Evolutionary conservation across 2,888 invertebrate genomes (phyloP), one percentile per base, ranked within the genome.

Genomic region (Exocentrus adspersus): DNA sequence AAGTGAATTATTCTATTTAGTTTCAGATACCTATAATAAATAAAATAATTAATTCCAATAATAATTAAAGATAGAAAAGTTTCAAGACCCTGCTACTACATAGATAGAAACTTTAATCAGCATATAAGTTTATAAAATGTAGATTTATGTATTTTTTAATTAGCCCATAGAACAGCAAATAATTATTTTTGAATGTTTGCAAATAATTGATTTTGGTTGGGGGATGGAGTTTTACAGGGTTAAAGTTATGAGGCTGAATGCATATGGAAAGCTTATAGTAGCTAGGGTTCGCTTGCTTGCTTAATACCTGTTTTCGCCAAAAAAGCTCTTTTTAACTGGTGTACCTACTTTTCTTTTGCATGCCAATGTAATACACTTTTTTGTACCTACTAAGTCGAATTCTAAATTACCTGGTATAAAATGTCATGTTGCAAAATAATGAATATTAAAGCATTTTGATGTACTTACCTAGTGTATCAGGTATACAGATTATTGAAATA

Each of bases 191-290:
- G 17, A 43, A 28, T 54, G 43, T 54, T 28, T 54, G 54, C 54
- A 30, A 53, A 6, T 54, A 14, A 28, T 28, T 54, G 21, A 43
- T 43, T 54, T 54, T 30, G 42, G 37, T 54, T 37, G 54, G 54
- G 54, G 54, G 54, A 54, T 54, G 54, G 54, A 54, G 54, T 54
- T 54, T 54, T 54, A 54, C 42, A 43, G n/a, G 43, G n/a, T n/a
- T n/a, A n/a, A 16, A 54, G 48, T 43, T 4, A 16, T 43, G 24
- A 43, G 14, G 28, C 17, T n/a, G 17, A 16, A 43, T 28, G 21
- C 43, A 43, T 28, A 53, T 41, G 12, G n/a, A 1, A n/a, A n/a
- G 37, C 43, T 16, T 28, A n/a, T 43, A 24, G 42, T 41, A 54
- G 54, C 54, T 42, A 21, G n/a, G n/a, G 42, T 37, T 54, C 24